These are phyloP conservation scores for Digitonthophagus gazella DNA, from an alignment of 2,888 invertebrate genomes.

Conservation along the genomic window DNA sequence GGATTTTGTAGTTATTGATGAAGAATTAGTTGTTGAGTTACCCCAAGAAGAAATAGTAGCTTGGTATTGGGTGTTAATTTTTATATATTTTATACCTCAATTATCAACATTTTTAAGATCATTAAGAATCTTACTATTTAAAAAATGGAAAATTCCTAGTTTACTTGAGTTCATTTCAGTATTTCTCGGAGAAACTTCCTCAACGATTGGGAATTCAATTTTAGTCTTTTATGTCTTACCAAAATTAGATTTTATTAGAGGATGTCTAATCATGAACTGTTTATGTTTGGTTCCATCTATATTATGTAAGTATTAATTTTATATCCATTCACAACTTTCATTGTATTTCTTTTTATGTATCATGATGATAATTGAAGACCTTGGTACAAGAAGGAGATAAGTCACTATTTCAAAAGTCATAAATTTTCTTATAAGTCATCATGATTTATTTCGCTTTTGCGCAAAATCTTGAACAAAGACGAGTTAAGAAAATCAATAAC, in stretches of 20 bases:
- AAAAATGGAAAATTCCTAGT: constrained; percentile 61
- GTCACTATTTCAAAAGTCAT: too few relatives aligned
- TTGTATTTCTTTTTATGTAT: too few relatives aligned
- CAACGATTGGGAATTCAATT: constrained; percentile 74
- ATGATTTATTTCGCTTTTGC: too few relatives aligned
- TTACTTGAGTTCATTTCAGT: constrained; percentile 57
- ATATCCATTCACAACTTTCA: too few relatives aligned
- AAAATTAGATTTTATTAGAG: constrained; percentile 70
- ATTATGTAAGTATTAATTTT: constrained; percentile 65
- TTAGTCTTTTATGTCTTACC: constrained; percentile 77
- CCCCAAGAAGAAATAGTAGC: constrained; percentile 65
- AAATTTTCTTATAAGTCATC: too few relatives aligned
- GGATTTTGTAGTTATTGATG: constrained; percentile 20
- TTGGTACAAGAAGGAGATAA: too few relatives aligned
- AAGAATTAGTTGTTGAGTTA: constrained; percentile 60
- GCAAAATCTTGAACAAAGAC: too few relatives aligned
- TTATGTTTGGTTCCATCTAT: constrained; percentile 75
- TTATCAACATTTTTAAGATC: constrained; percentile 69
- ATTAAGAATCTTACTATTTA: constrained; percentile 70
- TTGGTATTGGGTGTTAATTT: constrained; percentile 79
- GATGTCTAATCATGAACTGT: constrained; percentile 80
- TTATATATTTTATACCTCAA: constrained; percentile 77
- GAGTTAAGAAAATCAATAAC: too few relatives aligned
- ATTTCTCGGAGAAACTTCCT: constrained; percentile 72
- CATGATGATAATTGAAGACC: too few relatives aligned